Evolutionary conservation across 2,888 invertebrate genomes (phyloP).

Genomic region (Choreutis nemorana): DNA sequence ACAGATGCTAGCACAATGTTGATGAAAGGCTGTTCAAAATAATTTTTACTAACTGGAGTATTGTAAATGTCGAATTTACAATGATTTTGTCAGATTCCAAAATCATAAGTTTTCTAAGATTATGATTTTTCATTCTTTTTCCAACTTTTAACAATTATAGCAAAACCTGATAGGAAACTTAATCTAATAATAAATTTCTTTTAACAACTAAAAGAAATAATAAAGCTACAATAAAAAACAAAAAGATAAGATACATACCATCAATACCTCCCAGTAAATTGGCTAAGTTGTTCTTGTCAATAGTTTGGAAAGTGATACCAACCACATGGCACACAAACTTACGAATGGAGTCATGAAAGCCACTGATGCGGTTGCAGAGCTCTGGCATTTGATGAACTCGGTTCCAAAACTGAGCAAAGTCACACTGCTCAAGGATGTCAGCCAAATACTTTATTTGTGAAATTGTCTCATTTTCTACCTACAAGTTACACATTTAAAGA

Average conservation of each 20-base stretch:
- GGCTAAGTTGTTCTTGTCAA: slow-evolving; percentile 81
- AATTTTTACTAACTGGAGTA: too few relatives aligned
- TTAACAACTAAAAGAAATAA: too few relatives aligned
- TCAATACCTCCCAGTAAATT: slow-evolving; percentile 90
- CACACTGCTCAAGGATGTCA: slow-evolving; percentile 91
- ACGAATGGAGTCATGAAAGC: slow-evolving; percentile 94
- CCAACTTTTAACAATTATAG: too few relatives aligned
- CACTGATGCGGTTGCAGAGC: slow-evolving; percentile 79
- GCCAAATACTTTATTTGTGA: slow-evolving; percentile 88
- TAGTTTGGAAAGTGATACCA: slow-evolving; percentile 95
- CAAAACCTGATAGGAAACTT: too few relatives aligned
- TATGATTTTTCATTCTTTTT: too few relatives aligned
- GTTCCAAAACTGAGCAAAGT: slow-evolving; percentile 92
- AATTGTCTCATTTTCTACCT: slow-evolving; percentile 87
- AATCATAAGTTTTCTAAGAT: too few relatives aligned
- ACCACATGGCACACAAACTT: slow-evolving; percentile 98
- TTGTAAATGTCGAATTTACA: too few relatives aligned
- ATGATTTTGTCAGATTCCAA: too few relatives aligned
- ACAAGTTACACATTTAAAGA: too few relatives aligned
- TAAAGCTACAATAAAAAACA: not conserved
- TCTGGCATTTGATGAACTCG: slow-evolving; percentile 78
- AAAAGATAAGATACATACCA: slow-evolving; percentile 62
- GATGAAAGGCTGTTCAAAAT: too few relatives aligned
- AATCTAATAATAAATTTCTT: too few relatives aligned
- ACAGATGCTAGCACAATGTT: too few relatives aligned